Conservation (phyloP, 2,113 vertebrate genomes). For the Hippocampus zosterae region DNA sequence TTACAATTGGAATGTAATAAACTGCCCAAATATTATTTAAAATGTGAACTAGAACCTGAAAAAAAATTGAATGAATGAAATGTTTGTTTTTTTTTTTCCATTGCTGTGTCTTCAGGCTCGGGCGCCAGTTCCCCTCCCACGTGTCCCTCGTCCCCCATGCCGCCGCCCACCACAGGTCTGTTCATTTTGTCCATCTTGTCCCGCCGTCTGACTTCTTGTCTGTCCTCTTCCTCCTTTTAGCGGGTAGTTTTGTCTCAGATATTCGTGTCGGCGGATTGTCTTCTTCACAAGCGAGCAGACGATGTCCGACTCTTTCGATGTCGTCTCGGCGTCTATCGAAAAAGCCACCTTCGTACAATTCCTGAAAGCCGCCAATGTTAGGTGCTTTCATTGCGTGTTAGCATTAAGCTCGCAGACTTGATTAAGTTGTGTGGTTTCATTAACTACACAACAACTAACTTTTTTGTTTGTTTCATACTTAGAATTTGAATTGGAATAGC, state of each 20-base stretch:
- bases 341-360: no score
- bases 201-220: neutral
- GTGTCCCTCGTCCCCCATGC: conserved; percentile 92
- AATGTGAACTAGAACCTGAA: neutral
- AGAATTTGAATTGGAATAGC: no score
- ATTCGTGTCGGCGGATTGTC: neutral
- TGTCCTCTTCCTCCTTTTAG: neutral
- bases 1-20: no score
- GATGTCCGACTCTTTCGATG: neutral
- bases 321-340: neutral
- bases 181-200: neutral
- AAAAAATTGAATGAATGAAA: neutral
- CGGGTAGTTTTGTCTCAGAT: neutral
- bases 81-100: neutral
- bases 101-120: conserved; percentile 75
- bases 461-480: no score
- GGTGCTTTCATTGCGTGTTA: no score
- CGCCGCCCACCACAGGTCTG: conserved; percentile 85
- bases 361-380: no score
- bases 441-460: no score
- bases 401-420: no score
- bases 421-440: no score
- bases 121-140: conserved; percentile 95
- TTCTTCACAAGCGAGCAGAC: no score
- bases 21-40: no score